Base-by-base conservation (phyloP, 1,140 invertebrate species). In the Ostrea denselamellosa region DNA sequence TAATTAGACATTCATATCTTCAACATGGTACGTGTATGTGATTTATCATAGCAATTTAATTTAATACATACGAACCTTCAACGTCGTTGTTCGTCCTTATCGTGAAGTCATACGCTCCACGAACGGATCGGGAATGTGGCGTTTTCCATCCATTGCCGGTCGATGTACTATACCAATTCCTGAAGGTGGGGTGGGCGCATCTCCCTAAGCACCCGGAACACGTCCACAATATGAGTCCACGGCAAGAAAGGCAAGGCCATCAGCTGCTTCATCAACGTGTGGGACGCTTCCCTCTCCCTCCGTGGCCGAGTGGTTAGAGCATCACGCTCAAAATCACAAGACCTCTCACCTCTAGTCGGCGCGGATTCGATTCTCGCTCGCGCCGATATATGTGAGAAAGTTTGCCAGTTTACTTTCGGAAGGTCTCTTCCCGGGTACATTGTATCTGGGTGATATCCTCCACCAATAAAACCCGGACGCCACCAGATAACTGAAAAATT, bases 201-300 rank as follows among this genome's bases (percentile, higher is more conserved):
- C 14, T 51, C 51, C 14, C 22, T n/a, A 28, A 83, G 17, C 10
- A 83, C 52, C 4, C 52, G 14, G 52, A 85, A 85, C 14, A 53
- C 83, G n/a, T 51, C 44, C 19, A 5, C 54, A 34, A 83, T 51
- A n/a, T 83, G 81, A 14, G 28, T 83, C 34, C 51, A 34, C n/a
- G 83, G 83, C 0, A 85, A 53, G 54, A 85, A 85, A 10, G 83
- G 83, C 22, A 85, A 53, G 12, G 83, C 54, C 54, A 85, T 10
- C 3, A 85, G 83, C n/a, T 85, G 83, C 83, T 58, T 85, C 0
- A 85, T 85, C 52, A 56, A 85, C 14, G 10, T 85, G 51, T 53
- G 54, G 12, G 83, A 14, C n/a, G 17, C 83, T 22, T 53, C 19
- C 19, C 28, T 14, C 14, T 85, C 8, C 28, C 51, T 85, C n/a